These are phyloP conservation scores for Eurystomus glaucurus DNA, from an alignment of 2,797 vertebrate species.

Conservation along the genomic window DNA sequence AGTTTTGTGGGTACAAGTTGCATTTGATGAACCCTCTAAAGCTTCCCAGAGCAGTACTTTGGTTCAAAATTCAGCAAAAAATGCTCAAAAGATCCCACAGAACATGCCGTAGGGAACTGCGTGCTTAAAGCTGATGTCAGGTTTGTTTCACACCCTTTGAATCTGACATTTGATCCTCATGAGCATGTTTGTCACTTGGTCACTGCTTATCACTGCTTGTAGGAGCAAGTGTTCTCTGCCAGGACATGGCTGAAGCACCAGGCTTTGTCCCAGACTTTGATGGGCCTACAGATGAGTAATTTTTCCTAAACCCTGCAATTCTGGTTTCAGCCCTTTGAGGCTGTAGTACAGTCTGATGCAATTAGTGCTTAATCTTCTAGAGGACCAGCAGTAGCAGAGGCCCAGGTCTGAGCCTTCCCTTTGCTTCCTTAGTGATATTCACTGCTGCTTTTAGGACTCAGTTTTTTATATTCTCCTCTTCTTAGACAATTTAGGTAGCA, in stretches of 20 bases:
- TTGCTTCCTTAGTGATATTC: not conserved
- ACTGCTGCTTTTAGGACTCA: not conserved
- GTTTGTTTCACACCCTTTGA: conserved; percentile 42
- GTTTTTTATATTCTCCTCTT: not conserved
- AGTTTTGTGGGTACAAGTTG: not conserved
- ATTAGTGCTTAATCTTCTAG: not conserved
- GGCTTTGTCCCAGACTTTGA: not conserved
- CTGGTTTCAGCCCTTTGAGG: not conserved
- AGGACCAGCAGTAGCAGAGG: not conserved
- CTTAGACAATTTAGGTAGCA: not conserved
- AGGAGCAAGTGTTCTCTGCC: not conserved
- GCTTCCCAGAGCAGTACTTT: not conserved
- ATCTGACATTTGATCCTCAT: not conserved
- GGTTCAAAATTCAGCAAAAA: not conserved
- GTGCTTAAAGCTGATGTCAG: conserved; percentile 4
- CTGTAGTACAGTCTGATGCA: not conserved
- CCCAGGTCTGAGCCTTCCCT: not conserved
- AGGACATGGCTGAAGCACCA: not conserved
- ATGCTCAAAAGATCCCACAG: not conserved
- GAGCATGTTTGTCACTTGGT: conserved; percentile 31
- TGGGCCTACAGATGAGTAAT: not conserved
- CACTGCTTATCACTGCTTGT: conserved; percentile 3
- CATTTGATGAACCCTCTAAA: not conserved
- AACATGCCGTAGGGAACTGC: conserved; percentile 6
- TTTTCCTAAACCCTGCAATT: not conserved